Evolutionary conservation across 2,888 invertebrate species (phyloP), one percentile per base, ranked within the genome.

Genomic region (Ommatoiulus sabulosus): DNA sequence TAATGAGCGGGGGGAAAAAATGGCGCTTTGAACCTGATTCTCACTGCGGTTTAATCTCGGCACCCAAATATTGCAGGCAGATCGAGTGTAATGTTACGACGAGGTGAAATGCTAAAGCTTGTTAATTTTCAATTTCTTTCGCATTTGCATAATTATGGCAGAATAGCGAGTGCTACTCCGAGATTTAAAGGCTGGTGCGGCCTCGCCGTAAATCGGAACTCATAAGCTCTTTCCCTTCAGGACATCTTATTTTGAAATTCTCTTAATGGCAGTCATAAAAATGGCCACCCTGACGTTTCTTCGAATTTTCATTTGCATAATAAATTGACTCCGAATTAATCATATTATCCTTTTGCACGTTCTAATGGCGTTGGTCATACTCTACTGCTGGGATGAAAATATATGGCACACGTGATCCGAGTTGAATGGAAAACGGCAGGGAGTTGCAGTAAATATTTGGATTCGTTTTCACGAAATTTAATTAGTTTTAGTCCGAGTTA

Each of bases 231-330:
- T 72, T 72, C 72, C 72, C 72, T 72, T 72, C 72, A 72, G 72
- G 72, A 72, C 72, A 72, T 72, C 72, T 72, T 72, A 72, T 72
- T 72, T 72, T 72, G 24, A 72, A 72, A 72, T 72, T 72, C 72
- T 8, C 72, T 72, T 72, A 72, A 72, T 72, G 72, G 72, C 72
- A 72, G 72, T 72, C 72, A 72, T 72, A 72, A 72, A 72, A 72
- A 72, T 72, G 72, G 72, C 72, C 72, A 72, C 72, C 72, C 72
- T 72, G 72, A 72, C 72, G 72, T 72, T 72, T 72, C 72, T 72
- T 72, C 72, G 72, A 72, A 72, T 72, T 72, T 72, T 72, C 72
- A 72, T 72, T 72, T 72, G 72, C 72, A 72, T 72, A 72, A 72
- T 72, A 72, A 72, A 72, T 72, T 72, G 72, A 72, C 72, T 72